phyloP scores from a whole-genome alignment of 2,797 vertebrate genomes.

The Chiloscyllium punctatum region DNA sequence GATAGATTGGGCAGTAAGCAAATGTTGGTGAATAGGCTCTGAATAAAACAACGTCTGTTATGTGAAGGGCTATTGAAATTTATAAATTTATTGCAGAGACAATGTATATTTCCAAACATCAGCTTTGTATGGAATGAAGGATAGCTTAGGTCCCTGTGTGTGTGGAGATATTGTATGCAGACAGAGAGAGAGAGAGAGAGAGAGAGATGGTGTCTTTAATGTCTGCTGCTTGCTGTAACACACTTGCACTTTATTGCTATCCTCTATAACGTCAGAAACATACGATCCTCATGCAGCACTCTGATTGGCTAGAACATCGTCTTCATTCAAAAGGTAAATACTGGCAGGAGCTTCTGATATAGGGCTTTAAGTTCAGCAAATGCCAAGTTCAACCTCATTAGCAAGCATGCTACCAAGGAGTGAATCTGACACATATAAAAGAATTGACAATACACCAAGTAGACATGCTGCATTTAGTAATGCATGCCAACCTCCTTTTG shows the following conservation, averaged over 20 bases:
- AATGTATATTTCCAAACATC: background rate
- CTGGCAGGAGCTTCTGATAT: conserved; percentile 51
- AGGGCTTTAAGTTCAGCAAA: conserved; percentile 41
- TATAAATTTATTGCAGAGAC: background rate
- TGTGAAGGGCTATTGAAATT: background rate
- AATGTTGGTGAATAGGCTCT: background rate
- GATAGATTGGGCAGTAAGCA: background rate
- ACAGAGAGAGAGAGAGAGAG: background rate
- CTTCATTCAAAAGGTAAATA: conserved; percentile 62
- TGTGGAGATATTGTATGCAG: no score
- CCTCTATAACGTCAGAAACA: conserved; percentile 46
- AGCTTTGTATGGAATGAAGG: background rate
- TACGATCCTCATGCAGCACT: conserved; percentile 41
- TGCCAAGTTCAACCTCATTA: conserved; percentile 23
- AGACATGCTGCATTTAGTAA: background rate
- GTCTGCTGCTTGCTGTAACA: background rate
- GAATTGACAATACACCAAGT: conserved; percentile 25
- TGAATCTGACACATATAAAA: conserved; percentile 28
- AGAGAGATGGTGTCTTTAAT: background rate
- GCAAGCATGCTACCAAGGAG: background rate
- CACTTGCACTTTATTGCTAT: background rate
- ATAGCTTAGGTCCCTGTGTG: background rate
- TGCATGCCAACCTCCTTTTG: background rate
- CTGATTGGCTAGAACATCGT: conserved; percentile 59
- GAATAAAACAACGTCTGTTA: background rate